These are phyloP conservation scores for Gastrophryne carolinensis DNA, from an alignment of 2,797 vertebrate species.

Conservation along the genomic window DNA sequence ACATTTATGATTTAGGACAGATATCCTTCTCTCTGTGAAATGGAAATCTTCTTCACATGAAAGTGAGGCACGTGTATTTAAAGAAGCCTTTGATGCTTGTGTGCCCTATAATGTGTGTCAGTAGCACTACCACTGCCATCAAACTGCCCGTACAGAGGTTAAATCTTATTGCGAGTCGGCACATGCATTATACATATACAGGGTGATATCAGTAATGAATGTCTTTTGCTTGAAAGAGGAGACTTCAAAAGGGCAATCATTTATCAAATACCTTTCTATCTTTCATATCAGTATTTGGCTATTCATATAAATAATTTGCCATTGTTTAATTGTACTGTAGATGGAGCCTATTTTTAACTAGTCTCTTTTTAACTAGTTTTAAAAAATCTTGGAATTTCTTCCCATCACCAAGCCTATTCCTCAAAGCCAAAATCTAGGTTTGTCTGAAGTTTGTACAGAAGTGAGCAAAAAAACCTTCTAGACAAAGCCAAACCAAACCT, in stretches of 20 bases:
- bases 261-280: too few relatives aligned
- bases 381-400: too few relatives aligned
- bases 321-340: too few relatives aligned
- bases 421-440: too few relatives aligned
- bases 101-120: background rate
- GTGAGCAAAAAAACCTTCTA: too few relatives aligned
- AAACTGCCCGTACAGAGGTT: background rate
- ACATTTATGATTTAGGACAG: background rate
- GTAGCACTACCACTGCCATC: background rate
- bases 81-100: background rate
- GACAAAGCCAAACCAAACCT: too few relatives aligned
- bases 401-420: too few relatives aligned
- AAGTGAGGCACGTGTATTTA: background rate
- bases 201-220: background rate
- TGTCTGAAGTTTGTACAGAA: too few relatives aligned
- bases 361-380: too few relatives aligned
- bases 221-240: background rate
- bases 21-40: conserved; percentile 6
- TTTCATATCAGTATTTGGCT: too few relatives aligned
- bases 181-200: background rate
- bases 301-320: too few relatives aligned
- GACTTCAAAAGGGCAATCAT: background rate
- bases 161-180: background rate
- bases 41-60: conserved; percentile 4
- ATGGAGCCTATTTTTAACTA: too few relatives aligned